phyloP scores from a whole-genome alignment of 2,888 invertebrate species.

The Mythimna lalbum region DNA sequence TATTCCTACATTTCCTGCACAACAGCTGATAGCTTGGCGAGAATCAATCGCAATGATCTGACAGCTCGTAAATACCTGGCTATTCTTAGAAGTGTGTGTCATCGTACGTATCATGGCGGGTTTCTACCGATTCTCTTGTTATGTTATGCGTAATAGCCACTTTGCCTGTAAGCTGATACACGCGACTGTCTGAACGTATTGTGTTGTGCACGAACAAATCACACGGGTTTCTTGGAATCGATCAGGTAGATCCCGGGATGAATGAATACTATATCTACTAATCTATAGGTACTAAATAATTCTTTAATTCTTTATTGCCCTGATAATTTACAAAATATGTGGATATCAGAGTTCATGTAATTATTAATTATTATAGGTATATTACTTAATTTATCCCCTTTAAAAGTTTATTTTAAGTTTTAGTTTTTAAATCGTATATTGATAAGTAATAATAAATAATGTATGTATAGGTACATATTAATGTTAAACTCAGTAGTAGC shows the following conservation, averaged over 20 bases:
- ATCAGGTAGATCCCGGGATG: neutral
- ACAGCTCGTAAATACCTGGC: conserved; percentile 8
- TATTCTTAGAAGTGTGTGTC: conserved; percentile 35
- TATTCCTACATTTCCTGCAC: neutral
- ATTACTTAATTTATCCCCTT: too few relatives aligned
- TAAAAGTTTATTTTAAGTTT: too few relatives aligned
- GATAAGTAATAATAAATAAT: too few relatives aligned
- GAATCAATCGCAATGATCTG: conserved; percentile 32
- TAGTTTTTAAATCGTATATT: too few relatives aligned
- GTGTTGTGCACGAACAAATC: neutral
- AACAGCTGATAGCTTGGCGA: conserved; percentile 23
- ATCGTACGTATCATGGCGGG: conserved; percentile 10
- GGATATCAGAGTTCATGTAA: too few relatives aligned
- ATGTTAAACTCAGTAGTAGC: too few relatives aligned
- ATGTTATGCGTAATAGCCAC: neutral
- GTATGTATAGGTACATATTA: too few relatives aligned
- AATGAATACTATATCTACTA: neutral
- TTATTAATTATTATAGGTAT: too few relatives aligned
- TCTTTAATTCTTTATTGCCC: too few relatives aligned
- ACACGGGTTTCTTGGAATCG: conserved; percentile 7
- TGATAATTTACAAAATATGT: too few relatives aligned
- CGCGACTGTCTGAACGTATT: neutral
- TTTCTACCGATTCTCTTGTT: conserved; percentile 12
- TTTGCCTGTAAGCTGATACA: conserved; percentile 4
- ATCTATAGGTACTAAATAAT: too few relatives aligned